phyloP scores from a whole-genome alignment of 2,888 invertebrate species.

The Andrena marginata region DNA sequence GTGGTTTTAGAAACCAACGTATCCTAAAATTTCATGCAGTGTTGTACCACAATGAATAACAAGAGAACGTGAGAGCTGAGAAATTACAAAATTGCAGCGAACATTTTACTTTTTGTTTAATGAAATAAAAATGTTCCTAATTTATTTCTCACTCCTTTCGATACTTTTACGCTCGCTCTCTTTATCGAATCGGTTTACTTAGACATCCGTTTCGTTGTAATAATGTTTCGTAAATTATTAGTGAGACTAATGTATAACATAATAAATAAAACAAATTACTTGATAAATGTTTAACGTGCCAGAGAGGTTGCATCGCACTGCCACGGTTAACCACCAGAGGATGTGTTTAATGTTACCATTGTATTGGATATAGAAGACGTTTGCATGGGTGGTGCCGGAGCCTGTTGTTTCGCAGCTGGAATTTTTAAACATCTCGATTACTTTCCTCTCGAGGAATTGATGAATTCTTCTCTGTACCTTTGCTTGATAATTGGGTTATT shows the following conservation, averaged over 20 bases:
- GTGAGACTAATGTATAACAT: conserved; percentile 46
- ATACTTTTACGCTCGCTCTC: conserved; percentile 23
- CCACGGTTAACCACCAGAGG: conserved; percentile 78
- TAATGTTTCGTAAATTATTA: conserved; percentile 25
- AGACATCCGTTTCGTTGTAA: conserved; percentile 21
- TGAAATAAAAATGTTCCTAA: conserved; percentile 27
- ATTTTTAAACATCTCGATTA: conserved; percentile 75
- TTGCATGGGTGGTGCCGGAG: conserved; percentile 82
- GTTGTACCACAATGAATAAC: conserved; percentile 25
- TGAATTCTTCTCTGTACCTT: conserved; percentile 19
- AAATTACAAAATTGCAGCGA: conserved; percentile 21
- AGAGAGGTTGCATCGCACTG: conserved; percentile 78
- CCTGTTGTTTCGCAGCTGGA: conserved; percentile 84
- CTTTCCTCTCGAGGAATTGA: conserved; percentile 38
- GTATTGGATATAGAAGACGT: conserved; percentile 79
- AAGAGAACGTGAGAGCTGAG: not conserved
- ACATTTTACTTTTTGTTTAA: conserved; percentile 20
- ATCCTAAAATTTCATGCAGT: conserved; percentile 33
- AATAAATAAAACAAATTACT: conserved; percentile 65
- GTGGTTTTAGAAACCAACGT: conserved; percentile 12
- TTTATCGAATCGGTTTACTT: conserved; percentile 5
- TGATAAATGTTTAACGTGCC: conserved; percentile 73
- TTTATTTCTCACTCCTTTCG: conserved; percentile 10
- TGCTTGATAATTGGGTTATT: conserved; percentile 16
- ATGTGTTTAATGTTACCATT: conserved; percentile 78